Conservation (phyloP, 2,113 vertebrate species). For the Tychaedon coryphoeus region DNA sequence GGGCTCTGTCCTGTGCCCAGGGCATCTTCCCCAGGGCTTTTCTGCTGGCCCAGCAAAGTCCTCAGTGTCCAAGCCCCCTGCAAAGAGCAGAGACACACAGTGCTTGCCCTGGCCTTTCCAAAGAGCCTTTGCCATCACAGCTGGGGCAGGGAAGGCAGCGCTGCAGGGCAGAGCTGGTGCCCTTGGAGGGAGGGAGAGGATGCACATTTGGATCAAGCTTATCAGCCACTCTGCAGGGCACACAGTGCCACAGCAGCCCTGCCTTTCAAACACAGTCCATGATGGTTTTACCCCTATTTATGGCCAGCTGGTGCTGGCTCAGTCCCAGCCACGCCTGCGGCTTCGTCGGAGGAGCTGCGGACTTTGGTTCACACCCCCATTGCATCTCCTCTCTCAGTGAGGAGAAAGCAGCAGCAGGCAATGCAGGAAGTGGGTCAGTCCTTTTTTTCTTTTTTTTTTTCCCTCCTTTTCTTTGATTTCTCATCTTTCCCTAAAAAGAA, state of each 20-base stretch:
- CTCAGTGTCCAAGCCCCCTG: background rate
- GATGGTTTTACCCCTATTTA: background rate
- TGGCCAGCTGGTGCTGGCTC: background rate
- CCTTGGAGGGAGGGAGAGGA: background rate
- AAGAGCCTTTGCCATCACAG: rapidly evolving
- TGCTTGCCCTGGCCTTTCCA: background rate
- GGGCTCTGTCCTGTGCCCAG: background rate
- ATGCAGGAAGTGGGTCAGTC: background rate
- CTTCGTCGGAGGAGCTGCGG: background rate
- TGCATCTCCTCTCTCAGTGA: background rate
- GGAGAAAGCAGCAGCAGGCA: background rate
- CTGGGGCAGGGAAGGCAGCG: background rate
- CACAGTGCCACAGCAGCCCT: rapidly evolving
- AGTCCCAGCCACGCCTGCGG: background rate
- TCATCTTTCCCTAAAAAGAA: slow-evolving; percentile 27
- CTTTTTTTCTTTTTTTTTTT: background rate
- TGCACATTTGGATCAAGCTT: rapidly evolving
- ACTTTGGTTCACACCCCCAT: background rate
- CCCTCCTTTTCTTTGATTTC: background rate
- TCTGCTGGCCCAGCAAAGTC: background rate
- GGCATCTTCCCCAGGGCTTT: background rate
- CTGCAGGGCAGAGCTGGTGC: rapidly evolving
- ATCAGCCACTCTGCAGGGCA: rapidly evolving
- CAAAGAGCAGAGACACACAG: background rate
- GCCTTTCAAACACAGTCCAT: rapidly evolving